Evolutionary conservation across 2,113 vertebrate genomes (phyloP).

Genomic region (Machaerirhynchus nigripectus): DNA sequence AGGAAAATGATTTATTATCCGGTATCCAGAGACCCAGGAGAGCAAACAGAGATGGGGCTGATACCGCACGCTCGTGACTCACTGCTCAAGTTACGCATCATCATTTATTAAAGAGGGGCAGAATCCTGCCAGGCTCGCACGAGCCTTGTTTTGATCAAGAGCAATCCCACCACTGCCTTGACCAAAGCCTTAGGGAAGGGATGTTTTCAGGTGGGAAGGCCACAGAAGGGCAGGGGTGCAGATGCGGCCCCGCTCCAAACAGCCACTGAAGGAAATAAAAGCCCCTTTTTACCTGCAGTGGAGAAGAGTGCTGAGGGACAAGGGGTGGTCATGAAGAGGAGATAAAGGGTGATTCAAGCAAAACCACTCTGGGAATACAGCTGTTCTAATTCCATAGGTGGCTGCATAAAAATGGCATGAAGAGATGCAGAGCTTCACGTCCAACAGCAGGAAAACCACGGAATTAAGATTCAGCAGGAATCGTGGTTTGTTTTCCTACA

Average conservation of each 20-base stretch:
- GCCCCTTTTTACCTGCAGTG: background rate
- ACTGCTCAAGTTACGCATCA: background rate
- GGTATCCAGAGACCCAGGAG: background rate
- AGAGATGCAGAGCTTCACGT: background rate
- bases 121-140: background rate
- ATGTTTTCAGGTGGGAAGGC: background rate
- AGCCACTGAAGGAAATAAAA: background rate
- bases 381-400: background rate
- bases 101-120: background rate
- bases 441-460: background rate
- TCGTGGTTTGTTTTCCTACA: background rate
- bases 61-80: background rate
- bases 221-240: background rate
- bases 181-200: background rate
- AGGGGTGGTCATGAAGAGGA: background rate
- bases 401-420: background rate
- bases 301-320: background rate
- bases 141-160: background rate
- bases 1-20: background rate
- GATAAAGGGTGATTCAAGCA: background rate
- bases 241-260: background rate
- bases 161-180: background rate
- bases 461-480: background rate
- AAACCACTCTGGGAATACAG: background rate
- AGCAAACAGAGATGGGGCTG: background rate